Percentiles rank a stretch among this genome's conserved stretches.
Conservation (phyloP, 2,888 invertebrate species). For the Conistra vaccinii region DNA sequence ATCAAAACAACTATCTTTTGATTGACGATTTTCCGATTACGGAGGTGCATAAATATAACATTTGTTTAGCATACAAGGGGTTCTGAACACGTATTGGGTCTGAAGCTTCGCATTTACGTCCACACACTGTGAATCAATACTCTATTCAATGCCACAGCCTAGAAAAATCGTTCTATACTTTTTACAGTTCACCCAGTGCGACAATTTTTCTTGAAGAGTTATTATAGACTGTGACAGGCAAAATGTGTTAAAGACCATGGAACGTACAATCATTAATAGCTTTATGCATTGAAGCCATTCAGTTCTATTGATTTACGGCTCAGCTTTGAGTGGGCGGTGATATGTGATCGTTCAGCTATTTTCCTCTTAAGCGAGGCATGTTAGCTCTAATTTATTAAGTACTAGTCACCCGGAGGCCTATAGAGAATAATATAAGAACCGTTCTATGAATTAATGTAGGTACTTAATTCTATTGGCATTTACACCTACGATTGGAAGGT, state of each 20-base stretch:
- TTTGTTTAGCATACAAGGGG: conserved; percentile 82
- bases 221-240: conserved; percentile 48
- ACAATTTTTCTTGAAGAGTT: background rate
- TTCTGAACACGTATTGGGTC: conserved; percentile 74
- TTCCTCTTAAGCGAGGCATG: conserved; percentile 68
- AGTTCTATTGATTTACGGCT: conserved; percentile 82
- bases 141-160: conserved; percentile 43
- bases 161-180: conserved; percentile 1
- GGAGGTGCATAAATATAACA: conserved; percentile 82
- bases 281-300: conserved; percentile 80
- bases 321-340: conserved; percentile 81
- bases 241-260: conserved; percentile 60
- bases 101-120: conserved; percentile 62
- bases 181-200: conserved; percentile 24
- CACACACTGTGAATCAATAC: conserved; percentile 54
- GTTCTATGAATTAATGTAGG: conserved; percentile 40
- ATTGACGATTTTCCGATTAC: conserved; percentile 84
- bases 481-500: conserved; percentile 36
- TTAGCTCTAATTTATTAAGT: conserved; percentile 75
- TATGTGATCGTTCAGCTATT: conserved; percentile 74
- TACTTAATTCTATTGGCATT: conserved; percentile 37
- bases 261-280: conserved; percentile 72
- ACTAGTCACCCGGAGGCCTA: conserved; percentile 50
- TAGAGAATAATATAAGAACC: conserved; percentile 30
- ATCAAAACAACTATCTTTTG: conserved; percentile 80